Evolutionary conservation across 2,113 vertebrate species (phyloP), one percentile per base, ranked within the genome.

Genomic region (Tapirus terrestris): DNA sequence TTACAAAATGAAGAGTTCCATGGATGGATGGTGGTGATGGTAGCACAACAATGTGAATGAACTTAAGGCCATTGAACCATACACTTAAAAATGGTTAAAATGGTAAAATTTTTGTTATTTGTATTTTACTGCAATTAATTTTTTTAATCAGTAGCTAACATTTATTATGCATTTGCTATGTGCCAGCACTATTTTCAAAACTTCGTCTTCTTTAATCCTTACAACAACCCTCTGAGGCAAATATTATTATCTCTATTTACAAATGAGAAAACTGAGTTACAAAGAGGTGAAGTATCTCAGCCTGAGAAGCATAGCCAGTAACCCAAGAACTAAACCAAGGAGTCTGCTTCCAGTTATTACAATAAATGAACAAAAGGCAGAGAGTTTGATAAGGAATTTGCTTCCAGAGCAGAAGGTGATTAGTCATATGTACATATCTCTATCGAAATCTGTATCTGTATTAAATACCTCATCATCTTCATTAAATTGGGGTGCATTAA

Each of bases 151-250:
- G 60, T 25, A 88, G n/a, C 39, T 82, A 96, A 53, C 7, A 45
- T 72, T 65, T 82, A 60, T 53, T 18, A 70, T 29, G 23, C 5
- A 21, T 75, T 76, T 94, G 63, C 25, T 77, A 31, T 68, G 3
- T 13, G 17, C 20, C 18, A 25, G 16, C 12, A 81, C 51, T n/a
- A n/a, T 48, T 86, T 88, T 81, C 85, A 61, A n/a, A 1, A 75
- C n/a, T 75, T 81, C 11, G 27, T 23, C 8, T 79, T 56, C 60
- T 79, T 81, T 96, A 91, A 95, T 91, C 67, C 83, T 89, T 81
- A n/a, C 29, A 84, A n/a, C 65, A 36, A 9, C 4, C 12, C 75
- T 29, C 36, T 0, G 0, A 93, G 10, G 11, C 56, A 97, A 98
- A 27, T 29, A 70, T 45, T 83, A 65, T 21, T 58, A 56, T 17